Conservation (phyloP, 2,113 vertebrate genomes). For the Xenotilapia longispinis region DNA sequence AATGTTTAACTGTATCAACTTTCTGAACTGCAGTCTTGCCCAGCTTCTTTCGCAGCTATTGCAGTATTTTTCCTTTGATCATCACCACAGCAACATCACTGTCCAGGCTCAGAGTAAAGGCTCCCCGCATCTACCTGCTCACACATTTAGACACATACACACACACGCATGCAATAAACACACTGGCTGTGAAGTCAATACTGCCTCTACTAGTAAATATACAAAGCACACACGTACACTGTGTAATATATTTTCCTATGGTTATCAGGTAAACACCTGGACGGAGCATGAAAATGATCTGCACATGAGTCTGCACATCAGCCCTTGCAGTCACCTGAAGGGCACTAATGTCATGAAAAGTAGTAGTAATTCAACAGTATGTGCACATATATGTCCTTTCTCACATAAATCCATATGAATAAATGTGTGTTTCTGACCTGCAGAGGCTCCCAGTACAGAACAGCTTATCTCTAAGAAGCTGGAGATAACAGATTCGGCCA, state of each 20-base stretch:
- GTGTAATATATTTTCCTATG: not conserved
- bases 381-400: not conserved
- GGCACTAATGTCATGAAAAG: not conserved
- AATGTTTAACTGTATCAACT: conserved; percentile 58
- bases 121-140: conserved; percentile 61
- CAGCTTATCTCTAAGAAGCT: not conserved
- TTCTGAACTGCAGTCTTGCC: conserved; percentile 53
- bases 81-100: conserved; percentile 69
- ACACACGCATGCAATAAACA: conserved; percentile 29
- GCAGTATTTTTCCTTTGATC: conserved; percentile 57
- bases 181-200: not conserved
- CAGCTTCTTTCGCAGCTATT: conserved; percentile 23
- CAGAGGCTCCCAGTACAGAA: conserved; percentile 45
- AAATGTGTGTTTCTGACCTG: not conserved
- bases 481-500: not conserved
- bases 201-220: not conserved
- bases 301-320: not conserved
- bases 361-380: not conserved
- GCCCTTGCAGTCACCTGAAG: not conserved
- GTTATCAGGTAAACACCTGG: not conserved
- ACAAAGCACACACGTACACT: not conserved
- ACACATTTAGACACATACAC: not conserved
- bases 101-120: conserved; percentile 67
- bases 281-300: not conserved
- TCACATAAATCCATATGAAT: not conserved